Base-by-base conservation (phyloP, 2,888 invertebrate species). In the Suillia variegata region DNA sequence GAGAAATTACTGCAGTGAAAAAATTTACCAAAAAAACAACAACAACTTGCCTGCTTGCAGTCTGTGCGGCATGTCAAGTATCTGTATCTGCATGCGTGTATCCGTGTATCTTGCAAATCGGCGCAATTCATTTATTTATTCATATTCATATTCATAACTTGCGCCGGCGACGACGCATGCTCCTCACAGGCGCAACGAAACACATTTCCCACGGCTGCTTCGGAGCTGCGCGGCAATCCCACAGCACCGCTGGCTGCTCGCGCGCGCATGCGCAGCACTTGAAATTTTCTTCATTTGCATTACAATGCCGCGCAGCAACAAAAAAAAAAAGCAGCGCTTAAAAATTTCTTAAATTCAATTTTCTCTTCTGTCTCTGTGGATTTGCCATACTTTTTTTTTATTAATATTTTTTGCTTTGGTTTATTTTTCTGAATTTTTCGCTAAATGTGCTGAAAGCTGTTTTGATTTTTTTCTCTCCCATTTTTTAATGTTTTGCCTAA, bases 101-200 rank as follows among this genome's bases (percentile, higher is more conserved):
- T 38, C 12, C 15, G 38, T 4, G 12, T 38, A n/a, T 31, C 31
- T 31, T 6, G n/a, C n/a, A n/a, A n/a, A n/a, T 12, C 12, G 31
- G 6, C n/a, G 68, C 71, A 72, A 74, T 74, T 71, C 71, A 74
- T 74, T 73, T 71, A 75, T 73, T 74, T 73, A 73, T 73, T 73
- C 73, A 73, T 73, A 75, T 74, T 73, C 73, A 75, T 72, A 73
- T 38, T 38, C 38, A 38, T 10, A 38, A 38, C 38, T 38, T 10
- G 12, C 31, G 12, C 6, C n/a, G n/a, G n/a, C n/a, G n/a, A n/a
- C n/a, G 4, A 38, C 13, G 38, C 38, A 38, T 4, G 38, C 38
- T 10, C 13, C 5, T 26, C 26, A 26, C 38, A 10, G 4, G 6
- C 38, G 38, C 3, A 38, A 10, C 38, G 38, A 4, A 13, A 4